Percentiles rank a stretch among this genome's conserved stretches.
Evolutionary conservation across 2,113 vertebrate species (phyloP).

Genomic region (Chiloscyllium plagiosum): DNA sequence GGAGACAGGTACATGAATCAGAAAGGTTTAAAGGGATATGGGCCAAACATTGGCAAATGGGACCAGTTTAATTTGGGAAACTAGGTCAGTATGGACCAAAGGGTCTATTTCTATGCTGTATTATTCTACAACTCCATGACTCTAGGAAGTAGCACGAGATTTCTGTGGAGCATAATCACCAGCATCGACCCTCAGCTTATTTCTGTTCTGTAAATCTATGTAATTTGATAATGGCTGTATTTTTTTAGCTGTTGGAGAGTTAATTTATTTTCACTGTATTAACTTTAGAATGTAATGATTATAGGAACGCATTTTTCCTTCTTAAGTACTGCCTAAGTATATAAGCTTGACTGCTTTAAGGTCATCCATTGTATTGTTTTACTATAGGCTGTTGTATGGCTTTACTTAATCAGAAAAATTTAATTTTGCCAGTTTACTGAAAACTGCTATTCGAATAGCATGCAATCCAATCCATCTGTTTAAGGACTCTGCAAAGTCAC

Average conservation of each 20-base stretch:
- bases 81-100: too few species aligned
- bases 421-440: not conserved
- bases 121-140: too few species aligned
- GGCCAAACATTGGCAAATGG: too few species aligned
- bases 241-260: not conserved
- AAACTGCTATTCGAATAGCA: not conserved
- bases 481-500: not conserved
- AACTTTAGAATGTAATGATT: not conserved
- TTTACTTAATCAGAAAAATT: not conserved
- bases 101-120: too few species aligned
- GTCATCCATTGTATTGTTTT: not conserved
- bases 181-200: not conserved
- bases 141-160: not conserved
- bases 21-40: too few species aligned
- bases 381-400: not conserved
- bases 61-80: too few species aligned
- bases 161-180: not conserved
- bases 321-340: not conserved
- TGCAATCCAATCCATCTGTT: not conserved
- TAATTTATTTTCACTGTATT: not conserved
- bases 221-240: not conserved
- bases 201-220: not conserved
- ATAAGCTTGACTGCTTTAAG: not conserved
- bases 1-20: too few species aligned
- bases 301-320: not conserved